phyloP scores from a whole-genome alignment of 2,888 invertebrate genomes.

The Lithophane ornitopus region DNA sequence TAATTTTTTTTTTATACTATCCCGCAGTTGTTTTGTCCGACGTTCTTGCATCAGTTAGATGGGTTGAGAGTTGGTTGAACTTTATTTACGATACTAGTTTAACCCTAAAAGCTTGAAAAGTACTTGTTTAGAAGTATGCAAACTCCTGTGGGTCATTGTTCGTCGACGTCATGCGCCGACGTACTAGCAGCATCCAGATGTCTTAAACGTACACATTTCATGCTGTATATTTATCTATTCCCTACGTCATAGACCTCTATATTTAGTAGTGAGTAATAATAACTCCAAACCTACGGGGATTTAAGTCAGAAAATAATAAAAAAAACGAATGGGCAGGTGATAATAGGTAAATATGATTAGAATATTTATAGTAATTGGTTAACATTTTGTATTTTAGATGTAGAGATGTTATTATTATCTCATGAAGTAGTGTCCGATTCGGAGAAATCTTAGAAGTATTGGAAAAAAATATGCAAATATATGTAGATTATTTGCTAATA shows the following conservation, averaged over 20 bases:
- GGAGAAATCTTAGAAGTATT: conserved; percentile 34
- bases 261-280: conserved; percentile 73
- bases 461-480: conserved; percentile 57
- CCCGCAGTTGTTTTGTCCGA: conserved; percentile 17
- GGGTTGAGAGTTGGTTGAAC: conserved; percentile 35
- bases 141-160: conserved; percentile 62
- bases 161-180: conserved; percentile 68
- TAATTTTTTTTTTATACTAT: conserved; percentile 49
- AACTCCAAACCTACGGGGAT: conserved; percentile 21
- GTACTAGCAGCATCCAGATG: conserved; percentile 77
- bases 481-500: conserved; percentile 58
- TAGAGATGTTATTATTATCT: conserved; percentile 40
- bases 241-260: conserved; percentile 74
- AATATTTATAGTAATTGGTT: conserved; percentile 35
- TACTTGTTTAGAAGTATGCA: neutral
- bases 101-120: neutral
- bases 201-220: conserved; percentile 73
- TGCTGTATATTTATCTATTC: conserved; percentile 74
- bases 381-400: conserved; percentile 38
- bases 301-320: conserved; percentile 15
- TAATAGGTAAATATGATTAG: conserved; percentile 42
- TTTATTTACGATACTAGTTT: neutral
- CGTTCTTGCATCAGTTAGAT: neutral
- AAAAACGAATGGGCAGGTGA: conserved; percentile 25
- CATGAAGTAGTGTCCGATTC: conserved; percentile 30